These are phyloP conservation scores for Eclectus roratus DNA, from an alignment of 2,113 vertebrate species.

Conservation along the genomic window DNA sequence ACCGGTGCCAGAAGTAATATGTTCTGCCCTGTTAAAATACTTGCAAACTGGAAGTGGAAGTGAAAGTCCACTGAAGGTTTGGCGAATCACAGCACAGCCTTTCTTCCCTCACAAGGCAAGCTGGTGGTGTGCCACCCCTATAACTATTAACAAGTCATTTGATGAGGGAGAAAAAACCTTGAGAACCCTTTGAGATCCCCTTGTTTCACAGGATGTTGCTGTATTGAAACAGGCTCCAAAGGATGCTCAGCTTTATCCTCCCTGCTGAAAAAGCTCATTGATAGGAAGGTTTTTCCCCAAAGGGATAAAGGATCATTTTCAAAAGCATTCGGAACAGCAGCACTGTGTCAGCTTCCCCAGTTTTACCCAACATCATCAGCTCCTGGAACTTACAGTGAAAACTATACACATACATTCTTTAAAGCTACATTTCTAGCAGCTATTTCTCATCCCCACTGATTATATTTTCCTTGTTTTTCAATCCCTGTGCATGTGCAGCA, in stretches of 20 bases:
- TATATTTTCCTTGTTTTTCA: not conserved
- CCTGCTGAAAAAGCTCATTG: not conserved
- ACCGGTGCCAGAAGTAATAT: not conserved
- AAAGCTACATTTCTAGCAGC: not conserved
- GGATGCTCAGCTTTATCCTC: not conserved
- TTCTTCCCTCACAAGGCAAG: not conserved
- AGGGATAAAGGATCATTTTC: not conserved
- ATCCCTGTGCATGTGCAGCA: not conserved
- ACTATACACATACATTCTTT: not conserved
- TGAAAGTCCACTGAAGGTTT: not conserved
- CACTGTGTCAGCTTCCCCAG: not conserved
- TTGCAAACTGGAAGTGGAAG: not conserved
- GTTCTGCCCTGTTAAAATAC: not conserved
- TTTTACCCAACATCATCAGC: not conserved
- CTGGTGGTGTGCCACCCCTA: not conserved
- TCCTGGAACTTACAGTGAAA: not conserved
- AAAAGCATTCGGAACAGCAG: not conserved
- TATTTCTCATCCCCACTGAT: not conserved
- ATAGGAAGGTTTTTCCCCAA: not conserved
- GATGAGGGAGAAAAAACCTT: not conserved
- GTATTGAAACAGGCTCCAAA: not conserved
- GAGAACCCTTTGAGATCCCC: not conserved
- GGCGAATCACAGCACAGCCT: not conserved
- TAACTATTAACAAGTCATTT: not conserved
- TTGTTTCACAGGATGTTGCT: not conserved